A percentile compares a stretch with the other conserved stretches of the same genome.
Conservation (phyloP, 2,113 vertebrate species). For the Channa maculata region DNA sequence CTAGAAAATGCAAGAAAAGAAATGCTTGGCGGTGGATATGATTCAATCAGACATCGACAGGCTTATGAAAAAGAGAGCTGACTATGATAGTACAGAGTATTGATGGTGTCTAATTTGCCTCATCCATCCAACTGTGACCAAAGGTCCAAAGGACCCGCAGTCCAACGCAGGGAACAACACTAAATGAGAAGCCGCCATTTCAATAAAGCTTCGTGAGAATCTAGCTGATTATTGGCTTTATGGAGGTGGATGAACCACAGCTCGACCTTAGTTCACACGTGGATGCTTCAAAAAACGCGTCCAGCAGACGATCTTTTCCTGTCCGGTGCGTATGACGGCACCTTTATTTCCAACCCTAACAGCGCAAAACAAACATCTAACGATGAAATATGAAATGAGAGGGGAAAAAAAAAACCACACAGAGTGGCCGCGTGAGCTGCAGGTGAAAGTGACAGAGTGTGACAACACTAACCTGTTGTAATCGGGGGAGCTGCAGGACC, state of each 20-base stretch:
- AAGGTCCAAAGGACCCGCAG: slow-evolving; percentile 46
- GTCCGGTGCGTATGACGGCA: not conserved
- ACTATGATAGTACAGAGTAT: no score
- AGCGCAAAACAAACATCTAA: not conserved
- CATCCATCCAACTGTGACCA: not conserved
- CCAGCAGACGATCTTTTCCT: not conserved
- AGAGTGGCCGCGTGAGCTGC: not conserved
- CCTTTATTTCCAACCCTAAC: slow-evolving; percentile 10
- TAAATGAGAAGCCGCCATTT: slow-evolving; percentile 26
- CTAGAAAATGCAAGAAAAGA: no score
- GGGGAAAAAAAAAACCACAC: no score
- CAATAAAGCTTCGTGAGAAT: not conserved
- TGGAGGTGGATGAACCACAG: not conserved
- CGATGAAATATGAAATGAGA: no score
- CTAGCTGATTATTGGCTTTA: not conserved
- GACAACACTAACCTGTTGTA: slow-evolving; percentile 83
- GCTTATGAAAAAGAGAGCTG: no score
- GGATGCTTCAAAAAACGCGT: slow-evolving; percentile 29
- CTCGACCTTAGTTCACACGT: slow-evolving; percentile 43
- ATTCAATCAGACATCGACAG: no score
- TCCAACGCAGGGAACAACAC: slow-evolving; percentile 13
- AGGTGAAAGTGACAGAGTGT: slow-evolving; percentile 20
- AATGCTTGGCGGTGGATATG: no score
- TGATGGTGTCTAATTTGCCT: not conserved
- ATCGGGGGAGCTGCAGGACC: slow-evolving; percentile 62